Conservation (phyloP, 2,888 invertebrate genomes). For the Ferrisia virgata region DNA sequence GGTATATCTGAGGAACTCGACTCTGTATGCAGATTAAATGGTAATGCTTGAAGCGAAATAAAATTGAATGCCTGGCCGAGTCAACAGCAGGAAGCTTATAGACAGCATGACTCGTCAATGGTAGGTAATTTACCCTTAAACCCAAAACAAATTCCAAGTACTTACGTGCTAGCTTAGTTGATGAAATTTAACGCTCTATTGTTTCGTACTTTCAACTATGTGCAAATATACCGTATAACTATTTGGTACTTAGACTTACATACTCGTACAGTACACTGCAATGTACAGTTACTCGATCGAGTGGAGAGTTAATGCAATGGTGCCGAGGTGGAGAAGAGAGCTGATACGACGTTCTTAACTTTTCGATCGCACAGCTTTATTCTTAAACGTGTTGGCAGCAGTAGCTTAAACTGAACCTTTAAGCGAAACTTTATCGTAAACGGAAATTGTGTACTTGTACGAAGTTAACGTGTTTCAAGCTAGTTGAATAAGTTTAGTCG, state of each 20-base stretch:
- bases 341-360: neutral
- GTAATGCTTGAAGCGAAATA: neutral
- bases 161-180: neutral
- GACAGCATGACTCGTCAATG: neutral
- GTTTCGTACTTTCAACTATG: neutral
- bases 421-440: constrained; percentile 23
- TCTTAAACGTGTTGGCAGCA: neutral
- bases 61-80: neutral
- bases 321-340: neutral
- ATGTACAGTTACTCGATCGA: neutral
- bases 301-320: neutral
- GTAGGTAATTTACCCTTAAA: neutral
- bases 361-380: neutral
- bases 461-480: neutral
- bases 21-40: neutral
- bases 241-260: no score
- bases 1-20: no score
- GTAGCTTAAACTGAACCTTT: neutral
- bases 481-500: neutral
- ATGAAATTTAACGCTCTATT: constrained; percentile 1
- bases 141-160: neutral
- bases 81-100: no score
- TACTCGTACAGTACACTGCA: no score
- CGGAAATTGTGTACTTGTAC: neutral
- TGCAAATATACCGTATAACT: neutral